These are phyloP conservation scores for Actinopyga echinites DNA, from an alignment of 53 echinoderm and acorn worm genomes.

Conservation along the genomic window DNA sequence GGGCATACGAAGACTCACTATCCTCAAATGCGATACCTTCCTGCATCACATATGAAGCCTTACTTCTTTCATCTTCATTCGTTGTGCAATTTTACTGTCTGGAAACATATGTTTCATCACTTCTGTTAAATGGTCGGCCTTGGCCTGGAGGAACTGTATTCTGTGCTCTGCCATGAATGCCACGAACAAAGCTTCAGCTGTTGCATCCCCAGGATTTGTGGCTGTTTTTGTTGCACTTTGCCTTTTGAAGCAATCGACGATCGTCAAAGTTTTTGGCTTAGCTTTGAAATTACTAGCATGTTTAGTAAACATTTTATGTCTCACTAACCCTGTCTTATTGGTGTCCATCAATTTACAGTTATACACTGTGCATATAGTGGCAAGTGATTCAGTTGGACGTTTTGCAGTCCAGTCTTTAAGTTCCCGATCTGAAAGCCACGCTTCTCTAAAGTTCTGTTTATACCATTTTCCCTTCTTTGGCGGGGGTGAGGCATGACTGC, in stretches of 20 bases:
- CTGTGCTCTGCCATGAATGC: conserved; percentile 56
- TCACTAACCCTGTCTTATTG: conserved; percentile 16
- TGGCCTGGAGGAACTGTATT: conserved; percentile 21
- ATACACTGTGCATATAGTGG: conserved; percentile 35
- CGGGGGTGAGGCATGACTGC: conserved; percentile 24
- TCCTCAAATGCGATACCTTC: conserved; percentile 28
- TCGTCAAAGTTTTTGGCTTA: conserved; percentile 12
- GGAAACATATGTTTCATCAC: conserved; percentile 66
- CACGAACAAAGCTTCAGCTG: conserved; percentile 31
- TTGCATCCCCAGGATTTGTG: neutral
- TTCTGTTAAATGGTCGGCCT: conserved; percentile 47
- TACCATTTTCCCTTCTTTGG: conserved; percentile 35
- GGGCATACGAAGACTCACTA: neutral
- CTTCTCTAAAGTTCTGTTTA: conserved; percentile 32
- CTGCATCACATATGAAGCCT: conserved; percentile 47
- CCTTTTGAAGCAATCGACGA: conserved; percentile 16
- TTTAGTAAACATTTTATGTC: conserved; percentile 26
- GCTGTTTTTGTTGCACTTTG: neutral
- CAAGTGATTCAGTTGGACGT: conserved; percentile 13
- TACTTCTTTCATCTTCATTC: conserved; percentile 19
- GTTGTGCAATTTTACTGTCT: conserved; percentile 58
- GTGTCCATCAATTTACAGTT: conserved; percentile 18
- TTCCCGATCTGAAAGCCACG: conserved; percentile 34
- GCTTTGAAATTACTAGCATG: conserved; percentile 25
- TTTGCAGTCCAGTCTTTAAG: conserved; percentile 43